Conservation (phyloP, 2,113 vertebrate genomes). For the Toxotes chatareus region DNA sequence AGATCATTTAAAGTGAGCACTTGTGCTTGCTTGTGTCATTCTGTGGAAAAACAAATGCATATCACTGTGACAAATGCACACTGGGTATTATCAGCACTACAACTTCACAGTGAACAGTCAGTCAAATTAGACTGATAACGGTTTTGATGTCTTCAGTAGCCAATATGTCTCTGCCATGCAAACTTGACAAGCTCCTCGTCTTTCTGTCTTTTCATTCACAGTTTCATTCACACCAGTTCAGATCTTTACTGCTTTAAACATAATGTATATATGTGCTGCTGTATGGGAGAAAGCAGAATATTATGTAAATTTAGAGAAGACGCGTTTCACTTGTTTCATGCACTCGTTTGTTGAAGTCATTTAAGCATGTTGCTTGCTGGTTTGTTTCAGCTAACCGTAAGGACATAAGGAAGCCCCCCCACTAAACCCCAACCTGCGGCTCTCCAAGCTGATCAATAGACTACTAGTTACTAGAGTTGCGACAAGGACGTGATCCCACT, state of each 20-base stretch:
- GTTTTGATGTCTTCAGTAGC: background rate
- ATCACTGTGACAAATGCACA: background rate
- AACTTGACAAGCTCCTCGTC: background rate
- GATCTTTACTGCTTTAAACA: background rate
- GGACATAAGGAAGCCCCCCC: too few relatives aligned
- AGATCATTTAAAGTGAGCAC: conserved; percentile 6
- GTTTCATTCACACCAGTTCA: background rate
- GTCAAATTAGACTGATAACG: conserved; percentile 12
- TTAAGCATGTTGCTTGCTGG: too few relatives aligned
- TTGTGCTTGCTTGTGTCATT: conserved; percentile 14
- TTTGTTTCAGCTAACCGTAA: too few relatives aligned
- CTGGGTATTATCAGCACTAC: background rate
- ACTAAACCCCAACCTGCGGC: too few relatives aligned
- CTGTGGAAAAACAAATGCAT: background rate
- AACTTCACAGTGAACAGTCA: conserved; percentile 8
- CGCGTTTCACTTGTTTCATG: too few relatives aligned
- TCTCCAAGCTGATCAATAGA: too few relatives aligned
- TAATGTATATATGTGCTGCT: too few relatives aligned
- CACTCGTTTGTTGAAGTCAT: too few relatives aligned
- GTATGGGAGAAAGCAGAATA: too few relatives aligned
- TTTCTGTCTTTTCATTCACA: conserved; percentile 6
- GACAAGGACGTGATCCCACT: background rate
- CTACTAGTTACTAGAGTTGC: too few relatives aligned
- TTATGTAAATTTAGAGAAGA: too few relatives aligned
- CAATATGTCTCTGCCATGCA: background rate